phyloP scores from a whole-genome alignment of 2,113 vertebrate species.

The Pachycephala philippinensis region DNA sequence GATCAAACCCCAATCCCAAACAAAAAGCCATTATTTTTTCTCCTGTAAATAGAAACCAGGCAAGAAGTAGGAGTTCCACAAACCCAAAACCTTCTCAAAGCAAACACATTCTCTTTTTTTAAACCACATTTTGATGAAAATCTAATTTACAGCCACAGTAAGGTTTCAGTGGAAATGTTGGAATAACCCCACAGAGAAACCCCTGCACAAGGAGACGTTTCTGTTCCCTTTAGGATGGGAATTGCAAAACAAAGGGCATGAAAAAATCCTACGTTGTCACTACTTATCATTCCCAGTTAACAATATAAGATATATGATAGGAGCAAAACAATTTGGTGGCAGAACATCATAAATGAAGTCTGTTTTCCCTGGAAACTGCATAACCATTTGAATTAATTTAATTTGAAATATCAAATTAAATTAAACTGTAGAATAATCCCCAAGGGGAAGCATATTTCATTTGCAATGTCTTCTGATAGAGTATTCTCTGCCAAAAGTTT shows the following conservation, averaged over 20 bases:
- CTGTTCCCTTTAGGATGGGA: background rate
- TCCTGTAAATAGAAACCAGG: background rate
- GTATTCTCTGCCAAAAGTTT: constrained; percentile 80
- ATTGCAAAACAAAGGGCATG: constrained; percentile 23
- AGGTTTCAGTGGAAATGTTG: background rate
- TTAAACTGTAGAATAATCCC: constrained; percentile 84
- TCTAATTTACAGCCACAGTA: background rate
- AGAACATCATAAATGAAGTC: constrained; percentile 80
- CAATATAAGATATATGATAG: constrained; percentile 73
- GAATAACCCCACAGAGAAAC: background rate
- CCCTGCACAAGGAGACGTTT: background rate
- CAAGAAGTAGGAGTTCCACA: background rate
- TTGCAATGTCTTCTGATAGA: constrained; percentile 82
- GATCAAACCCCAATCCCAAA: background rate
- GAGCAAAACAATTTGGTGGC: constrained; percentile 78
- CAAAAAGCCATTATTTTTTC: background rate
- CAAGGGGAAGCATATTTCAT: constrained; percentile 81
- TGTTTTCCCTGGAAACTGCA: constrained; percentile 82
- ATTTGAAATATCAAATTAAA: constrained; percentile 87
- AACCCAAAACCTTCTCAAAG: background rate
- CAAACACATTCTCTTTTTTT: background rate
- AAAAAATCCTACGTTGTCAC: constrained; percentile 55
- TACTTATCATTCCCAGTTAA: constrained; percentile 75
- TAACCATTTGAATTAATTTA: constrained; percentile 85
- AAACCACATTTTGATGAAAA: background rate